These are phyloP conservation scores for Stegodyphus mimosarum DNA, from an alignment of 1,140 invertebrate genomes.

Conservation along the genomic window DNA sequence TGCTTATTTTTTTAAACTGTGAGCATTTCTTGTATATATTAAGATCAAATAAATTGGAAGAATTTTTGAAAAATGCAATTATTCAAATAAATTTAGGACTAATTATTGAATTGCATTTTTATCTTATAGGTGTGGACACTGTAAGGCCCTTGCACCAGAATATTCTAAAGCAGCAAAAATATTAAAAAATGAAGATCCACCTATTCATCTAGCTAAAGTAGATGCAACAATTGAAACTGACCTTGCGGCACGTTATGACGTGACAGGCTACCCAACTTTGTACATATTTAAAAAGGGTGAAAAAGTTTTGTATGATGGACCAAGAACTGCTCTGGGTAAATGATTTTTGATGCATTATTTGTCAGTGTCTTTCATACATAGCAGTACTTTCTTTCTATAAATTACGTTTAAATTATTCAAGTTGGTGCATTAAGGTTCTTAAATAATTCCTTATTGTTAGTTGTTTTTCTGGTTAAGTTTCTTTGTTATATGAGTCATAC, in stretches of 20 bases:
- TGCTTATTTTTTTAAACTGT: not conserved
- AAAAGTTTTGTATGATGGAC: slow-evolving; percentile 71
- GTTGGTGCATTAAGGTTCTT: too few relatives aligned
- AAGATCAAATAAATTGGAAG: too few relatives aligned
- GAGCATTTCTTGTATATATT: not conserved
- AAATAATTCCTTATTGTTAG: too few relatives aligned
- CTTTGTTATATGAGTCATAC: too few relatives aligned
- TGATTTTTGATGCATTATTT: not conserved
- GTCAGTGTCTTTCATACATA: too few relatives aligned
- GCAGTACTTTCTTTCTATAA: too few relatives aligned
- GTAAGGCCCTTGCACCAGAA: slow-evolving; percentile 66
- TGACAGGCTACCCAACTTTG: slow-evolving; percentile 69
- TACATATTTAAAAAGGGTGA: slow-evolving; percentile 70
- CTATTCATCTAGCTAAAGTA: slow-evolving; percentile 70
- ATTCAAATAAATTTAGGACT: not conserved
- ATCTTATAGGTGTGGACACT: slow-evolving; percentile 69
- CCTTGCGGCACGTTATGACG: slow-evolving; percentile 68
- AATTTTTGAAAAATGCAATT: not conserved
- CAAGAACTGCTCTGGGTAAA: slow-evolving; percentile 57
- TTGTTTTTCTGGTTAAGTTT: too few relatives aligned
- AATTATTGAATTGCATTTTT: not conserved
- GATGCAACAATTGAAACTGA: slow-evolving; percentile 71
- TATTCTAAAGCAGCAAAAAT: slow-evolving; percentile 66
- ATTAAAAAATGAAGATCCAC: slow-evolving; percentile 65
- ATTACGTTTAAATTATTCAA: too few relatives aligned